Conservation (phyloP, 2,113 vertebrate species). For the Eonycteris spelaea region DNA sequence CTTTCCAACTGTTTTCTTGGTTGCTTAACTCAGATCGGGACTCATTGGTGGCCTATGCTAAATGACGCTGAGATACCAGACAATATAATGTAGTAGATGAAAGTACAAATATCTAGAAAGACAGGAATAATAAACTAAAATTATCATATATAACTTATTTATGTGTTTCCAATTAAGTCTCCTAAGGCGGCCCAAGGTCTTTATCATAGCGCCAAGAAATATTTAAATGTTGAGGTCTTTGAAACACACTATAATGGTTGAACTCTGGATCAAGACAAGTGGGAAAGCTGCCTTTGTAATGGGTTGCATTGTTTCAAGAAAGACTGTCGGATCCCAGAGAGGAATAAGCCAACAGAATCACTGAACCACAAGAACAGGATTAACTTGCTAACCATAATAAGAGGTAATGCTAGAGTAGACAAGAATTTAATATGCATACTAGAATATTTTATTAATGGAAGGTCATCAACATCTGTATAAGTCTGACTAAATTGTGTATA, state of each 20-base stretch:
- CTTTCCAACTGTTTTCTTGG: neutral
- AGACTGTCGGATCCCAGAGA: neutral
- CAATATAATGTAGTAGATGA: neutral
- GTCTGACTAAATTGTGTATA: neutral
- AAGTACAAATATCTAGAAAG: neutral
- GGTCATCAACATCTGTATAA: neutral
- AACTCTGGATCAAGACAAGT: neutral
- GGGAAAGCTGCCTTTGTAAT: neutral
- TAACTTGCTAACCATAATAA: neutral
- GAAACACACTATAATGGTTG: neutral
- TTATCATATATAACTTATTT: neutral
- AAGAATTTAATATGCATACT: neutral
- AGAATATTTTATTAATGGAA: neutral
- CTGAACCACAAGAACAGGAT: neutral
- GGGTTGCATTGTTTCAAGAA: neutral
- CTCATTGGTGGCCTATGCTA: neutral
- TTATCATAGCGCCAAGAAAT: neutral
- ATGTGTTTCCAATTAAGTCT: neutral
- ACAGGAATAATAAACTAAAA: neutral
- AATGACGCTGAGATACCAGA: neutral
- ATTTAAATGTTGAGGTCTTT: neutral
- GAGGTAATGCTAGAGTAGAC: neutral
- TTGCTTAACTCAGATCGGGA: neutral
- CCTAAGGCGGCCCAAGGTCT: neutral
- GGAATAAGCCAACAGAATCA: neutral